Base-by-base conservation (phyloP, 2,797 vertebrate species). In the Falco cherrug region DNA sequence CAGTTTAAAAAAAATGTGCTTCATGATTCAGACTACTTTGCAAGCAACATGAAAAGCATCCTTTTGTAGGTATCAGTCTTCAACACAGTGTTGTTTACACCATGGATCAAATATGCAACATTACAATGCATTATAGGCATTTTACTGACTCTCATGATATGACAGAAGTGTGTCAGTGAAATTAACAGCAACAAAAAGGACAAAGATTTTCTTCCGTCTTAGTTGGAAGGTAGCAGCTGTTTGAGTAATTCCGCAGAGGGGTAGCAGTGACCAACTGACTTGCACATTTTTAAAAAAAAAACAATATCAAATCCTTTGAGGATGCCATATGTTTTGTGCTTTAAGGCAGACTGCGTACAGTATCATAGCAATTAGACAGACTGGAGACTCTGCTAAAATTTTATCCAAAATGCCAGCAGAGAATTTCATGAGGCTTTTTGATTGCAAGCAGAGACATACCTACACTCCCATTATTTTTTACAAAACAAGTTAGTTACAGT, bases 161-260 rank as follows among this genome's bases (percentile, higher is more conserved):
- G 96, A 96, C 96, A 97, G 70, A 86, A 73, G 61, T 89, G 68
- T 96, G 94, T 84, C 83, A 92, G 70, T 80, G 89, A 89, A 93
- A 95, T 89, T 92, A 93, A 67, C 77, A 92, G 81, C 64, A 95
- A 96, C 93, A 97, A 95, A 97, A 97, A 97, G 94, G 87, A 92
- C 93, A 96, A 97, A 92, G 91, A 93, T 91, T 96, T 96, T 79
- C 84, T 97, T 97, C 94, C 92, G 84, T 97, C 97, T 95, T 96
- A 83, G 93, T 95, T 97, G 93, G 95, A 94, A 96, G 92, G 95
- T 95, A 98, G 97, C 98, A 98, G 98, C 98, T 98, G 97, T 97
- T 97, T 95, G 95, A 95, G 92, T 97, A 97, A 97, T 96, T 96
- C 97, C 94, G 85, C 84, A 87, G 96, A 97, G 97, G 74, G 84